Evolutionary conservation across 2,888 invertebrate species (phyloP).

Genomic region (Pristionchus mayeri): DNA sequence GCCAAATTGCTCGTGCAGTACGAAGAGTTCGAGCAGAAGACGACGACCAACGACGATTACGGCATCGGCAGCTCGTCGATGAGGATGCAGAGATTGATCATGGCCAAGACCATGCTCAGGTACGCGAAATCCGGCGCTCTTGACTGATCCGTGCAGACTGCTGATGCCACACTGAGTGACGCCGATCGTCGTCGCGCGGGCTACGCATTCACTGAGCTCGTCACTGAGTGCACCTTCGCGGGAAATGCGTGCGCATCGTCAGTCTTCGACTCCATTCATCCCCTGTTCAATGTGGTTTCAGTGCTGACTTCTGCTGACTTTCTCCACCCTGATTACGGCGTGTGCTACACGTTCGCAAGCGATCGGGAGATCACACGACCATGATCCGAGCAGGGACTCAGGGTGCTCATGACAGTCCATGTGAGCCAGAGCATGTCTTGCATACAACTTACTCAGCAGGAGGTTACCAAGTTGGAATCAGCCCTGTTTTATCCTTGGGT

Average conservation of each 20-base stretch:
- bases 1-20: not conserved
- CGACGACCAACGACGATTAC: slow-evolving; percentile 11
- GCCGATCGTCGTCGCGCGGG: not conserved
- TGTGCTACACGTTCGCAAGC: slow-evolving; percentile 12
- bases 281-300: not conserved
- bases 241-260: slow-evolving; percentile 5
- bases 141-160: too few relatives aligned
- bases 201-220: slow-evolving; percentile 18
- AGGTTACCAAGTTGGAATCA: too few relatives aligned
- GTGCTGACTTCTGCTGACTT: not conserved
- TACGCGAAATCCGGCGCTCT: too few relatives aligned
- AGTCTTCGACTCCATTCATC: not conserved
- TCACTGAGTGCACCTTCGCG: slow-evolving; percentile 8
- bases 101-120: slow-evolving; percentile 1
- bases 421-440: too few relatives aligned
- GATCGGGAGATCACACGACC: not conserved
- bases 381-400: not conserved
- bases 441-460: too few relatives aligned
- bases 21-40: not conserved
- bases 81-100: not conserved
- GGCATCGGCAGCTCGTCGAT: not conserved
- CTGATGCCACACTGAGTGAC: not conserved
- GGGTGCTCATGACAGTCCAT: slow-evolving; percentile 1
- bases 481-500: too few relatives aligned
- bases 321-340: slow-evolving; percentile 29